Evolutionary conservation across 92 coral and sea anemone genomes (phyloP), one percentile per base, ranked within the genome.

Genomic region (Anthopleura xanthogrammica): DNA sequence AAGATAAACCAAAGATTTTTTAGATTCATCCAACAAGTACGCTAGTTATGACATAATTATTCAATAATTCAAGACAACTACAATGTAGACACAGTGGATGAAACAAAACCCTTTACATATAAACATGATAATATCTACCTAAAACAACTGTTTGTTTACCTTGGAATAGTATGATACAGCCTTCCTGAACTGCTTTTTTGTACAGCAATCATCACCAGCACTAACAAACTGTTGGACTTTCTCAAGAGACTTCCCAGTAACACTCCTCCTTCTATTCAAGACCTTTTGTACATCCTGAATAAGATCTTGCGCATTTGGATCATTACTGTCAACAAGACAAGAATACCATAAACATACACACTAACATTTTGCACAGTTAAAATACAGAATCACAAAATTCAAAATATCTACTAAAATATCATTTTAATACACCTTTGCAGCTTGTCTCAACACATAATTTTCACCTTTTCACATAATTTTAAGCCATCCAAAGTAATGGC

Each of bases 121-220:
- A 64, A 64, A 64, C 72, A 64, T 64, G 72, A 20, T 68, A 29
- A 2, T 12, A 68, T 29, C 42, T 68, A 8, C 16, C 40, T 5
- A 36, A n/a, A 40, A 73, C 77, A 40, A 14, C 23, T 73, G 54
- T 2, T 20, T 29, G 65, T 23, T 81, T 90, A 93, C 98, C 98
- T 91, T 80, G 58, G 91, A 89, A 43, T 89, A 93, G 66, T 82
- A 79, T 58, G 91, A 81, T 57, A 93, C 87, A 83, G 95, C 95
- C 77, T 85, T 87, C 72, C 90, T 83, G 88, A 85, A 93, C 81
- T 91, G 91, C 29, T 83, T 89, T 70, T 85, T 79, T n/a, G 81
- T 66, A 23, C 89, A 77, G 41, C 85, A 87, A 36, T 86, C 92
- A 85, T 91, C 92, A 52, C 92, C 95, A 39, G 87, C 89, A 48